Base-by-base conservation (phyloP, 2,797 vertebrate species). In the Cyprinodon diabolis region DNA sequence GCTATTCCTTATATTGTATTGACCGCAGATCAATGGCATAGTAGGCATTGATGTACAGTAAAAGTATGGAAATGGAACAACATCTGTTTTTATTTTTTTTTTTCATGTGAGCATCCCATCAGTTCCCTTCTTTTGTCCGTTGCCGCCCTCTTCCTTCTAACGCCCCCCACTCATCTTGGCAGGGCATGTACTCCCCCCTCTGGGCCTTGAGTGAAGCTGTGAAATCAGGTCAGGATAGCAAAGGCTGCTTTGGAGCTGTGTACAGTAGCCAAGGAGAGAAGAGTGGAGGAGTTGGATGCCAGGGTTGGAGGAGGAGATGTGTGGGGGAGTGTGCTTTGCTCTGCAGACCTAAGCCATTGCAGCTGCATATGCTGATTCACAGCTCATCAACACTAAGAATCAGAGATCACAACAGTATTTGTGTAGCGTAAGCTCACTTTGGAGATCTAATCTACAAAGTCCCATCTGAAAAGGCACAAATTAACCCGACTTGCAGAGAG, bases 201-300 rank as follows among this genome's bases (percentile, higher is more conserved):
- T 9, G n/a, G 17, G 79, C 85, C 80, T 83, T 43, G 60, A 86
- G 83, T 75, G 83, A 81, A 83, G 79, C 81, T 81, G 79, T 76
- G 83, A 91, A 93, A 91, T 82, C 90, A 91, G 90, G 91, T 93
- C 91, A 92, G 75, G 77, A 81, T 85, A 47, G 58, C 19, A 66
- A 80, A 68, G 75, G 63, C 73, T 73, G 77, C 86, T 74, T 70
- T 69, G 77, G 74, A 80, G 75, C 80, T 86, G 78, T 76, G 84
- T 81, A 84, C 81, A 82, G 75, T 73, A 83, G 84, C 79, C 74
- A 84, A 54, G 54, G 63, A 68, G 66, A 79, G 76, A 71, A 81
- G 67, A 47, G 82, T 60, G 71, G 72, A 49, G 25, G 69, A 52
- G 75, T 47, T 40, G 47, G 71, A 66, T 47, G 81, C 76, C 69